Percentiles rank a stretch among this genome's conserved stretches.
These are phyloP conservation scores for Solen grandis DNA, from an alignment of 1,140 invertebrate species.

Conservation along the genomic window DNA sequence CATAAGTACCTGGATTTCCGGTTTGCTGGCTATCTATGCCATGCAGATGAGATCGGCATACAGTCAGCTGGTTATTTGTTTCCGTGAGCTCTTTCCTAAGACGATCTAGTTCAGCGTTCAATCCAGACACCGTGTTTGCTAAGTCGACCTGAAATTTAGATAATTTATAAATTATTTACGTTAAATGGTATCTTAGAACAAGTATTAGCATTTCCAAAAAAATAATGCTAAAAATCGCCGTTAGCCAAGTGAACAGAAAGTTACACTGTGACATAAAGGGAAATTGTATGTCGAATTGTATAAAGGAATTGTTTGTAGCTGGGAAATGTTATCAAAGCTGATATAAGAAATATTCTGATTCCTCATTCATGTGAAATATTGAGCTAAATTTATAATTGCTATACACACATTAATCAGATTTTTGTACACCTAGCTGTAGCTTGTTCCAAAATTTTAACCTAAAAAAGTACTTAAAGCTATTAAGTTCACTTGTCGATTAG, in stretches of 20 bases:
- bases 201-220: background rate
- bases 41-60: conserved; percentile 24
- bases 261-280: too few relatives aligned
- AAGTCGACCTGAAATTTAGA: conserved; percentile 22
- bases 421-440: background rate
- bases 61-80: conserved; percentile 20
- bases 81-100: conserved; percentile 21
- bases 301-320: too few relatives aligned
- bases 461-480: background rate
- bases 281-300: too few relatives aligned
- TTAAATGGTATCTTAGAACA: background rate
- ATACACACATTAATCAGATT: background rate
- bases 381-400: too few relatives aligned
- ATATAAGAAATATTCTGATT: too few relatives aligned
- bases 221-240: background rate
- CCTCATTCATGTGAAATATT: too few relatives aligned
- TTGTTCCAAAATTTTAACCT: background rate
- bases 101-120: conserved; percentile 36
- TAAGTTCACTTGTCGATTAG: background rate
- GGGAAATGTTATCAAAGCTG: too few relatives aligned
- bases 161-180: background rate
- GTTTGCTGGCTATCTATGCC: conserved; percentile 6
- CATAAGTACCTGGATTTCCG: conserved; percentile 3
- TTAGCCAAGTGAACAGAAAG: too few relatives aligned
- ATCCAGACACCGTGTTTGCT: conserved; percentile 21